These are phyloP conservation scores for Malurus cyaneus DNA, from an alignment of 2,113 vertebrate species.

Conservation along the genomic window DNA sequence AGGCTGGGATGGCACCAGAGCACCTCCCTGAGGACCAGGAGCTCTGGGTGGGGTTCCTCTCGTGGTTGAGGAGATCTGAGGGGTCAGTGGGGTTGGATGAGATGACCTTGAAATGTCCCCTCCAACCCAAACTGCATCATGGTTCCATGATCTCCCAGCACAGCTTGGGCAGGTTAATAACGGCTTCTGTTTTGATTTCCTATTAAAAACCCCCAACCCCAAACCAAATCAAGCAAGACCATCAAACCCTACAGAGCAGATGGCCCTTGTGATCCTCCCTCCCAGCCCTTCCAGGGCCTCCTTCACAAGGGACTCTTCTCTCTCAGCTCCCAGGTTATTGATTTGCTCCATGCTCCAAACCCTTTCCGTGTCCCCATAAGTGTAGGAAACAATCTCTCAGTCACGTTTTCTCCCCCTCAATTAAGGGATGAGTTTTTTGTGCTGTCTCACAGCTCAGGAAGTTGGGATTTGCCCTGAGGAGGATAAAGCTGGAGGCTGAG, in stretches of 20 bases:
- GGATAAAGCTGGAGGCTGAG: background rate
- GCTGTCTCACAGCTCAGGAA: fast-evolving
- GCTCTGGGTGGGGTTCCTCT: background rate
- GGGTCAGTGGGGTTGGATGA: background rate
- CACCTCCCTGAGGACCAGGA: background rate
- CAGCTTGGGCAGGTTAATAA: background rate
- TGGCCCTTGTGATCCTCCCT: background rate
- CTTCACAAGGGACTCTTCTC: background rate
- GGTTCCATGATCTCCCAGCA: background rate
- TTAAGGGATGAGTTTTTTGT: background rate
- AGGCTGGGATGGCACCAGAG: background rate
- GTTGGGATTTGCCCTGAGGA: background rate
- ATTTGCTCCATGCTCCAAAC: background rate
- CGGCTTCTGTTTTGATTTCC: background rate
- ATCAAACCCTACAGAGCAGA: background rate
- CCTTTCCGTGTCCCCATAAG: background rate
- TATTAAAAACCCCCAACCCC: background rate
- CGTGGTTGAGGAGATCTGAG: background rate
- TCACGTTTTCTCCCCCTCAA: too few species aligned
- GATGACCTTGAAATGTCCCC: background rate
- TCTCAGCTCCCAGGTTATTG: background rate
- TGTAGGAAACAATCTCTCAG: background rate
- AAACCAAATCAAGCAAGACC: background rate
- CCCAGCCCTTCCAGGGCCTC: background rate
- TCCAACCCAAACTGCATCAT: fast-evolving